Base-by-base conservation (phyloP, 2,797 vertebrate species). In the Pipistrellus pygmaeus region DNA sequence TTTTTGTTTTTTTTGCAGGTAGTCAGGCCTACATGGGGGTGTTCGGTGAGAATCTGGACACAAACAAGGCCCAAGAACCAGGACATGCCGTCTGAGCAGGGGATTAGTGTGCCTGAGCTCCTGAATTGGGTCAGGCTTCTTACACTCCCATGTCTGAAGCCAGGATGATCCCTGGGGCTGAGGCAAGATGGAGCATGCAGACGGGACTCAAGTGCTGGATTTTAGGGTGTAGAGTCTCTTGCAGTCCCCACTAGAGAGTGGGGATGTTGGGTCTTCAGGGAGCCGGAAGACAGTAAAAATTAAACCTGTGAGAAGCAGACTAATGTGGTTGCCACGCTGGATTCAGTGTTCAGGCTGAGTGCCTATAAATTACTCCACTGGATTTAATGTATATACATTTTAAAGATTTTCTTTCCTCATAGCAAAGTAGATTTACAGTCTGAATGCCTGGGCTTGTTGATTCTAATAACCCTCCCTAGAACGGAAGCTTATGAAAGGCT, bases 341-440 rank as follows among this genome's bases (percentile, higher is more conserved):
- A 78, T 18, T 84, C 85, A 35, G n/a, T 11, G 44, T 55, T 69
- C 85, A 64, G 55, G 9, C 20, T 77, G 30, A 15, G 32, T 21
- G 69, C 30, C 68, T 80, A 76, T 81, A 85, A 96, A 91, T 85
- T 62, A 84, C 66, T 75, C 91, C 72, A 35, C 41, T 69, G 38
- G 72, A 87, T 95, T 94, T 80, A 81, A 60, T 48, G 85, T 51
- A 27, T 64, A 60, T 38, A 66, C 12, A 64, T 87, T 86, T 90
- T 80, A 94, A 95, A 92, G 90, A 92, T 96, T 88, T 96, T 90
- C 75, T 35, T 88, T 92, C 85, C 46, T 44, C 5, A 0, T 77
- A 81, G 71, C 86, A 91, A 72, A 84, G 78, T 32, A 83, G 96
- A 95, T 92, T 91, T 92, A 84, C 7, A 80, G 25, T 89, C 71